A percentile compares a stretch with the other conserved stretches of the same genome.
phyloP scores from a whole-genome alignment of 2,888 invertebrate species.

The Ctenicera cuprea region DNA sequence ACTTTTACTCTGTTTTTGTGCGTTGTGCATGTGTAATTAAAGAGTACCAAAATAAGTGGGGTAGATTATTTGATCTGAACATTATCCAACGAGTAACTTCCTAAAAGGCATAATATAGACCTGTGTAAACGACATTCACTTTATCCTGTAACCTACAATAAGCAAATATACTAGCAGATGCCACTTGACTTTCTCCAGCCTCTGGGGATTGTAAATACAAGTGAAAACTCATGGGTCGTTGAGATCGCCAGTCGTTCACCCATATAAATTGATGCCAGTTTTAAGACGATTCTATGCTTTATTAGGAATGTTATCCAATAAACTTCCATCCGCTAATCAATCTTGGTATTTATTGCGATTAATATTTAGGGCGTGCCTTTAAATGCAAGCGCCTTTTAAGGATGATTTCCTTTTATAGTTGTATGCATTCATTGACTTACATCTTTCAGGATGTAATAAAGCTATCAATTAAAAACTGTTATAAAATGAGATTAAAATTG shows the following conservation, averaged over 20 bases:
- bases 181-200: constrained; percentile 28
- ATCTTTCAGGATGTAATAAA: too few species aligned
- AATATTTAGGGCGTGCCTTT: too few species aligned
- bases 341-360: too few species aligned
- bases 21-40: background rate
- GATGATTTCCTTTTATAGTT: too few species aligned
- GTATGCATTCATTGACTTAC: too few species aligned
- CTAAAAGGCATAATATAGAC: constrained; percentile 21
- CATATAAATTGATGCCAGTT: constrained; percentile 8
- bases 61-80: background rate
- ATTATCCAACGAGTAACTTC: constrained; percentile 18
- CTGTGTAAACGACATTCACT: constrained; percentile 23
- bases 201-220: constrained; percentile 15
- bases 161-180: constrained; percentile 20
- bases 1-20: background rate
- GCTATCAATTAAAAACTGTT: too few species aligned
- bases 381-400: too few species aligned
- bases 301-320: background rate
- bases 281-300: background rate
- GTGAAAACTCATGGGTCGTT: constrained; percentile 22
- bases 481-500: too few species aligned
- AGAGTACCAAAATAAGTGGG: background rate
- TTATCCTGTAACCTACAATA: constrained; percentile 22
- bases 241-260: constrained; percentile 13
- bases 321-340: background rate